These are phyloP conservation scores for Mimachlamys varia DNA, from an alignment of 2,888 invertebrate species.

Conservation along the genomic window DNA sequence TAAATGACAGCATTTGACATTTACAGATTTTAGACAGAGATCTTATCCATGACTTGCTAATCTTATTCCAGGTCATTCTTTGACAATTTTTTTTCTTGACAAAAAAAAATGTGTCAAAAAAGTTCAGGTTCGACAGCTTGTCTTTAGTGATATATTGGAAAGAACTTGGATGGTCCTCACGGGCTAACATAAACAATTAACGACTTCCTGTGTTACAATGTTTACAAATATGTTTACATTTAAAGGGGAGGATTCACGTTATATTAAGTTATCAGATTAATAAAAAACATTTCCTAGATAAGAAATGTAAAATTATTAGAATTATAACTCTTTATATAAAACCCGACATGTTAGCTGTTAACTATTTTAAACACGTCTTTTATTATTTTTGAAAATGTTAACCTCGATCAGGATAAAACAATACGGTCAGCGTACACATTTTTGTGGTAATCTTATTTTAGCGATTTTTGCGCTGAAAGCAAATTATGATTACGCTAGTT, in stretches of 20 bases:
- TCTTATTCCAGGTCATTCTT: slow-evolving; percentile 27
- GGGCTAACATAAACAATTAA: background rate
- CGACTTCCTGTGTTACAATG: background rate
- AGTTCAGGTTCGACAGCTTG: slow-evolving; percentile 17
- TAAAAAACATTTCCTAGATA: too few species aligned
- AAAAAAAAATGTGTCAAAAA: slow-evolving; percentile 36
- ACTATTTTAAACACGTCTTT: too few species aligned
- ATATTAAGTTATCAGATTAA: too few species aligned
- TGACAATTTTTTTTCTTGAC: background rate
- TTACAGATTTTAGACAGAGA: slow-evolving; percentile 16
- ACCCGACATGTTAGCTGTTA: too few species aligned
- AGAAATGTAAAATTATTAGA: too few species aligned
- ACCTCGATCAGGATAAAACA: too few species aligned
- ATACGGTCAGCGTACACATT: too few species aligned
- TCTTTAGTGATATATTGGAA: background rate
- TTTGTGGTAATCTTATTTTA: too few species aligned
- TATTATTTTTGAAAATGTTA: too few species aligned
- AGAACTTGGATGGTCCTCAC: background rate
- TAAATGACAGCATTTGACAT: slow-evolving; percentile 19
- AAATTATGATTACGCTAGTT: too few species aligned
- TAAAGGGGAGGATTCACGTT: background rate
- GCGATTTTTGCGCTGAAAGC: too few species aligned
- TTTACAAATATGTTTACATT: background rate
- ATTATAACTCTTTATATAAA: too few species aligned
- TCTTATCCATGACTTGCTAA: slow-evolving; percentile 33